Conservation (phyloP, 2,888 invertebrate genomes). For the Idaea dimidiata region DNA sequence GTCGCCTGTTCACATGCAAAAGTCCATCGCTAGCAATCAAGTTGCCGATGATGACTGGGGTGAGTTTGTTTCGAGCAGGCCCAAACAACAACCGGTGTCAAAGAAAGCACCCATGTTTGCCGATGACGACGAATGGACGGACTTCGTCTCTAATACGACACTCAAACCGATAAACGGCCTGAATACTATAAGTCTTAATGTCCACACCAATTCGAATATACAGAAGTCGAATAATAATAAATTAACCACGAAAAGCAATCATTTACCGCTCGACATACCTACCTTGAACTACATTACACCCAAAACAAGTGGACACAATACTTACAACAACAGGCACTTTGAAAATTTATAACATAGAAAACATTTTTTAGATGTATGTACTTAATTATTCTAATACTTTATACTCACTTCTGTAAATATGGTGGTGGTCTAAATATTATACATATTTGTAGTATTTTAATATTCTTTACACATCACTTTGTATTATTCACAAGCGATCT, state of each 20-base stretch:
- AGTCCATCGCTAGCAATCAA: conserved; percentile 40
- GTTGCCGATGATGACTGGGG: conserved; percentile 81
- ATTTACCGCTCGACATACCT: conserved; percentile 63
- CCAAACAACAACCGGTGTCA: conserved; percentile 47
- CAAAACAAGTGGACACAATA: conserved; percentile 57
- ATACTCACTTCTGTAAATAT: conserved; percentile 27
- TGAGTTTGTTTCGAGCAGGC: conserved; percentile 80
- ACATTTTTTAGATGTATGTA: conserved; percentile 37
- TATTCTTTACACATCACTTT: conserved; percentile 7
- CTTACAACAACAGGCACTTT: conserved; percentile 69
- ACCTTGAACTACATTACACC: conserved; percentile 72
- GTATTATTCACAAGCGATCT: conserved; percentile 5
- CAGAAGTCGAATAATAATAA: conserved; percentile 56
- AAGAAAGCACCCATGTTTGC: conserved; percentile 51
- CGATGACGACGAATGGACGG: conserved; percentile 77
- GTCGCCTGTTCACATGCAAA: conserved; percentile 58
- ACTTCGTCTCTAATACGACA: conserved; percentile 71
- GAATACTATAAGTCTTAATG: conserved; percentile 73
- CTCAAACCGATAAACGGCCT: conserved; percentile 69
- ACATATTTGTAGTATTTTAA: conserved; percentile 12
- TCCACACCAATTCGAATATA: conserved; percentile 65
- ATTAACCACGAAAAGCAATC: conserved; percentile 49
- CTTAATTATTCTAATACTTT: conserved; percentile 48
- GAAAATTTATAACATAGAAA: conserved; percentile 75
- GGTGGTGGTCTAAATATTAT: conserved; percentile 21